These are phyloP conservation scores for Machimus atricapillus DNA, from an alignment of 2,888 invertebrate species.

Conservation along the genomic window DNA sequence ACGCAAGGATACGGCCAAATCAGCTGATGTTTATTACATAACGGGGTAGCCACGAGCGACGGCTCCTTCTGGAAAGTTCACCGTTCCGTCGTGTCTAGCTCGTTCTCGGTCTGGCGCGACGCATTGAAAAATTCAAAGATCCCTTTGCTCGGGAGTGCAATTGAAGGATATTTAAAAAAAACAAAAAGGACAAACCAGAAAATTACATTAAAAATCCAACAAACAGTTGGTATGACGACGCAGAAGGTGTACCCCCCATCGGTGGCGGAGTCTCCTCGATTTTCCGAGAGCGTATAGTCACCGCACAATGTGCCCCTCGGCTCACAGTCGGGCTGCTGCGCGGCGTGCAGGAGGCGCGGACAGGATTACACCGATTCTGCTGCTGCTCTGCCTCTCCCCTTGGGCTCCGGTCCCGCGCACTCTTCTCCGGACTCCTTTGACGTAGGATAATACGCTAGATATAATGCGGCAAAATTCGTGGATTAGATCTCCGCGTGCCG, in stretches of 20 bases:
- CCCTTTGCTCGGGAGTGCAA: not conserved
- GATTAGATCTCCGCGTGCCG: not conserved
- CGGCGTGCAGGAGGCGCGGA: not conserved
- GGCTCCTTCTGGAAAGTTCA: not conserved
- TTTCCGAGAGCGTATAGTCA: not conserved
- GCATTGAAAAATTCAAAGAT: conserved; percentile 20
- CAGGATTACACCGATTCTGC: not conserved
- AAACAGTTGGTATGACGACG: conserved; percentile 23
- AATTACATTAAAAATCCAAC: conserved; percentile 33
- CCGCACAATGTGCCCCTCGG: not conserved
- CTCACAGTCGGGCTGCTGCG: not conserved
- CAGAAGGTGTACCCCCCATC: conserved; percentile 29
- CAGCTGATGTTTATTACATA: conserved; percentile 16
- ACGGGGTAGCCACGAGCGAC: not conserved
- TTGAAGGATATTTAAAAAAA: not conserved
- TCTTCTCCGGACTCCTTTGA: not conserved
- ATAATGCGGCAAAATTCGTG: conserved; percentile 5
- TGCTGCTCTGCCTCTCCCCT: not conserved
- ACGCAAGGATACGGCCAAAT: not conserved
- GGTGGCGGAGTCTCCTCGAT: not conserved
- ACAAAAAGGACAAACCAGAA: not conserved
- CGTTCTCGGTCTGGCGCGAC: not conserved
- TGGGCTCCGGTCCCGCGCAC: not conserved
- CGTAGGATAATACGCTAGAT: not conserved
- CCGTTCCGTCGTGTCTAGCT: not conserved